Evolutionary conservation across 2,888 invertebrate genomes (phyloP).

Genomic region (Lithophane semibrunnea): DNA sequence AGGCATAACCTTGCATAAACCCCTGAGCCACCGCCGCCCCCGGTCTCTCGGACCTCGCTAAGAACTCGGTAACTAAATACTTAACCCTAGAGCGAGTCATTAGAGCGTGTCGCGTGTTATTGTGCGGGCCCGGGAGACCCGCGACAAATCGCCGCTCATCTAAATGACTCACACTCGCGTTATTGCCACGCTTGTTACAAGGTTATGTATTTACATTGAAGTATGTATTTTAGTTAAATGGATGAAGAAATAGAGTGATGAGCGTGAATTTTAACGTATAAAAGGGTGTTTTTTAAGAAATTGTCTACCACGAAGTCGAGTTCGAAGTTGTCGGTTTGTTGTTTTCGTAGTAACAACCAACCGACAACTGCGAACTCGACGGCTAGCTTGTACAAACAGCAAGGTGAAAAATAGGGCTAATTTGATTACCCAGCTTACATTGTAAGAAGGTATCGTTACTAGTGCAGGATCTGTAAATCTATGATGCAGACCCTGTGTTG

Average conservation of each 20-base stretch:
- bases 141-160: constrained; percentile 63
- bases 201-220: constrained; percentile 44
- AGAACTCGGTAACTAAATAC: constrained; percentile 53
- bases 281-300: too few species aligned
- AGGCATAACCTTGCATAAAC: constrained; percentile 8
- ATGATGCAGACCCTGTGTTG: neutral
- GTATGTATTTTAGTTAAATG: constrained; percentile 43
- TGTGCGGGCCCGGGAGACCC: constrained; percentile 48
- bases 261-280: constrained; percentile 1
- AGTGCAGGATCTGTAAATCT: neutral
- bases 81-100: constrained; percentile 63
- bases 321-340: too few species aligned
- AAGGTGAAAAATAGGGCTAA: too few species aligned
- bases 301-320: too few species aligned
- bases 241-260: constrained; percentile 25
- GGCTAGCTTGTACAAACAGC: too few species aligned
- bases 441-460: too few species aligned
- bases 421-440: too few species aligned
- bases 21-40: neutral
- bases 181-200: constrained; percentile 52
- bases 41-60: constrained; percentile 36
- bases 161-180: constrained; percentile 58
- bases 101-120: constrained; percentile 60
- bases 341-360: too few species aligned
- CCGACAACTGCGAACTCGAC: too few species aligned